Evolutionary conservation across 2,888 invertebrate genomes (phyloP).

Genomic region (Tiphia femorata): DNA sequence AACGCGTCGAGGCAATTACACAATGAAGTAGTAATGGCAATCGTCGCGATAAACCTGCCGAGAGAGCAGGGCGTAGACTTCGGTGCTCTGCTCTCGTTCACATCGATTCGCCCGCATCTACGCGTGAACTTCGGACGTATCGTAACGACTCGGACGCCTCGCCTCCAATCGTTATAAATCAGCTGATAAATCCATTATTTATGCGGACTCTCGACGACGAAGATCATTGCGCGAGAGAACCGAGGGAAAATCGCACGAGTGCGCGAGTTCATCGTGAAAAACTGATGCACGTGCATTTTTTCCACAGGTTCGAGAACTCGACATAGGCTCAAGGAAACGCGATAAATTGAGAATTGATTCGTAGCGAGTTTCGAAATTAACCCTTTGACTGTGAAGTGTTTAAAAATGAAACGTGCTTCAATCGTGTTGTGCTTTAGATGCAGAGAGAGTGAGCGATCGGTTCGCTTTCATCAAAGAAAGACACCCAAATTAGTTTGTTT

Average conservation of each 20-base stretch:
- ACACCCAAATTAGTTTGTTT: no score
- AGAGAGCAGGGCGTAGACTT: background rate
- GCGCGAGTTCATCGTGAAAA: background rate
- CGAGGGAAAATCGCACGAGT: background rate
- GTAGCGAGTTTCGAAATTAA: no score
- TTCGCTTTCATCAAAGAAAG: no score
- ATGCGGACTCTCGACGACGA: no score
- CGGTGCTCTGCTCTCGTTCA: background rate
- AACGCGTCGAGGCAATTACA: conserved; percentile 51
- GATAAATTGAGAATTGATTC: no score
- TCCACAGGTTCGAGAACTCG: no score
- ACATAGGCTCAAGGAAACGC: no score
- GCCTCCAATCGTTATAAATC: conserved; percentile 28
- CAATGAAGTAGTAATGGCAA: conserved; percentile 52
- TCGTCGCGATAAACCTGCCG: conserved; percentile 43
- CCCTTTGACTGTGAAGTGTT: no score
- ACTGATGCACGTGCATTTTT: background rate
- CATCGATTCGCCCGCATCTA: no score
- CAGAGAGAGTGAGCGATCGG: no score
- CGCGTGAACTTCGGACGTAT: conserved; percentile 37
- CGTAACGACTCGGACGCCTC: conserved; percentile 7
- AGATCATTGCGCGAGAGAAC: conserved; percentile 6
- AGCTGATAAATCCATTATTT: conserved; percentile 42
- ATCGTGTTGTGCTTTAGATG: no score
- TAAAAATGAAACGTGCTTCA: no score